Percentiles rank a stretch among this genome's conserved stretches.
phyloP scores from a whole-genome alignment of 2,888 invertebrate species.

The Drosophila rellima region DNA sequence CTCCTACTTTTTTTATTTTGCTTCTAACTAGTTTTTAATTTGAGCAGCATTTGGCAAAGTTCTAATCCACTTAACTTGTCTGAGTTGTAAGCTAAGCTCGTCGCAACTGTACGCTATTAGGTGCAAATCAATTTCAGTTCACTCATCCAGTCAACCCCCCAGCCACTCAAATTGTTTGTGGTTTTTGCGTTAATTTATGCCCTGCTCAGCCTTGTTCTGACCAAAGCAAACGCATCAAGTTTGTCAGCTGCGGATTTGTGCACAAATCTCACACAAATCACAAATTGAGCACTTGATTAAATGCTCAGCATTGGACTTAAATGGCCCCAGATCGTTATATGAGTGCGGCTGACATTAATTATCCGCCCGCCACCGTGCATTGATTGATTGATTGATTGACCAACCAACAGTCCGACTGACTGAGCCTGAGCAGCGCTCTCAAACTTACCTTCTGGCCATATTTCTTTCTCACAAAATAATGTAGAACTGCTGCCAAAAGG shows the following conservation, averaged over 20 bases:
- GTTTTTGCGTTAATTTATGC: slow-evolving; percentile 55
- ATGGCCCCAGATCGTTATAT: slow-evolving; percentile 34
- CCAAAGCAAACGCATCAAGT: slow-evolving; percentile 27
- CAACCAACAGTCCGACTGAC: slow-evolving; percentile 5
- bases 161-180: slow-evolving; percentile 27
- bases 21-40: slow-evolving; percentile 66
- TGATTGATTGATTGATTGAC: slow-evolving; percentile 40
- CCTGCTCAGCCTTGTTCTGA: neutral
- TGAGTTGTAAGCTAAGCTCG: slow-evolving; percentile 22
- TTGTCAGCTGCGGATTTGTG: slow-evolving; percentile 57
- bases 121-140: slow-evolving; percentile 58
- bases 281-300: slow-evolving; percentile 61
- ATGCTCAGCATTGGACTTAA: slow-evolving; percentile 49
- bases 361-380: slow-evolving; percentile 34
- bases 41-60: slow-evolving; percentile 50
- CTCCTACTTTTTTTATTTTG: slow-evolving; percentile 8
- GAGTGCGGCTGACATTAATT: slow-evolving; percentile 50
- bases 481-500: neutral
- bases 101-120: slow-evolving; percentile 42
- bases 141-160: slow-evolving; percentile 23
- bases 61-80: slow-evolving; percentile 60
- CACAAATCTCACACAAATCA: slow-evolving; percentile 59
- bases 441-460: neutral
- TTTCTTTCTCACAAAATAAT: neutral
- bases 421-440: neutral